A percentile compares a stretch with the other conserved stretches of the same genome.
phyloP scores from a whole-genome alignment of 2,888 invertebrate genomes.

The Tetramorium bicarinatum region DNA sequence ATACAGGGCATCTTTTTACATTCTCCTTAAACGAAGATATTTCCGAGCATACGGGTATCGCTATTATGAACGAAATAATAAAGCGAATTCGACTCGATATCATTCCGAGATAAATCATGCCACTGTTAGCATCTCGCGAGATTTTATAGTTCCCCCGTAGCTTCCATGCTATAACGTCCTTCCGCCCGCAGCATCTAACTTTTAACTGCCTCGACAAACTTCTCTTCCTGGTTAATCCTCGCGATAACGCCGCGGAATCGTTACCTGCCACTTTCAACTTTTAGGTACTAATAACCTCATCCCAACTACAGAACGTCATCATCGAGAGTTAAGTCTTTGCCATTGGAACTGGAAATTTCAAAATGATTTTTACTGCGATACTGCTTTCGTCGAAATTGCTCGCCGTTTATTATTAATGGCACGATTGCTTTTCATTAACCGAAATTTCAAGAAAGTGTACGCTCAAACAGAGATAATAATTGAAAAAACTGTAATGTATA shows the following conservation, averaged over 20 bases:
- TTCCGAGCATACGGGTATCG: not conserved
- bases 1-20: not conserved
- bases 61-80: constrained; percentile 38
- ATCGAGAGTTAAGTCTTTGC: constrained; percentile 32
- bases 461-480: not conserved
- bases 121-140: constrained; percentile 56
- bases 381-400: not conserved
- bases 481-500: constrained; percentile 45
- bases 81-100: constrained; percentile 56
- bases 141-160: constrained; percentile 58
- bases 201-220: constrained; percentile 72
- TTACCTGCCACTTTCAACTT: constrained; percentile 57
- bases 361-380: not conserved
- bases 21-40: constrained; percentile 2
- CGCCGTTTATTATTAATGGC: not conserved
- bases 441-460: not conserved
- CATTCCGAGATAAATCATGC: constrained; percentile 64
- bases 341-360: not conserved
- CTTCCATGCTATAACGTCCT: constrained; percentile 30
- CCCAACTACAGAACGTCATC: constrained; percentile 58
- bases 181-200: constrained; percentile 63
- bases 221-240: constrained; percentile 54
- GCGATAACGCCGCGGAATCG: constrained; percentile 66
- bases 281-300: constrained; percentile 59
- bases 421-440: not conserved